Evolutionary conservation across 2,797 vertebrate genomes (phyloP).

Genomic region (Cryptoprocta ferox): DNA sequence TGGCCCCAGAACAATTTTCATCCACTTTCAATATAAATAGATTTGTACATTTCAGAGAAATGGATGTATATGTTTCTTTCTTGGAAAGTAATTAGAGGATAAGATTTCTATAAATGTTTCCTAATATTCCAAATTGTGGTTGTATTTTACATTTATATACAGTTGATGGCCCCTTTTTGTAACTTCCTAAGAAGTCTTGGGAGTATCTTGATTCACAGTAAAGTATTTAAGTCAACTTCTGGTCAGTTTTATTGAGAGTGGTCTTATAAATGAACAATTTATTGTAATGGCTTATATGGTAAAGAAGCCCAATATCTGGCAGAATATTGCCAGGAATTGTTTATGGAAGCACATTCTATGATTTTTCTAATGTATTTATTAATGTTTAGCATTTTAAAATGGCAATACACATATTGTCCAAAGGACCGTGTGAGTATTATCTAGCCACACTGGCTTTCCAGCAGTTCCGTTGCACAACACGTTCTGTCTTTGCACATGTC

Average conservation of each 20-base stretch:
- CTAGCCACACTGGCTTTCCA: background rate
- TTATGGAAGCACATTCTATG: background rate
- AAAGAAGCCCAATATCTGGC: background rate
- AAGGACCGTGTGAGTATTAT: background rate
- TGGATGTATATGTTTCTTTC: constrained; percentile 41
- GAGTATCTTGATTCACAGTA: constrained; percentile 31
- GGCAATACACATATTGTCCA: background rate
- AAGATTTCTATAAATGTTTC: constrained; percentile 66
- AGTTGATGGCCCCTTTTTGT: background rate
- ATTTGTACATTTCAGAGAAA: constrained; percentile 62
- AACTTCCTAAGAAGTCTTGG: background rate
- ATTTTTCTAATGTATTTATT: constrained; percentile 38
- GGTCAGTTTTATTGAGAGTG: constrained; percentile 27
- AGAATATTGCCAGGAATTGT: constrained; percentile 12
- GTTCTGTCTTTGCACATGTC: background rate
- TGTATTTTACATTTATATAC: constrained; percentile 31
- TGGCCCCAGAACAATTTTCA: constrained; percentile 31
- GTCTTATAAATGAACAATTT: constrained; percentile 62
- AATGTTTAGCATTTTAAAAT: constrained; percentile 8
- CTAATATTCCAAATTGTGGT: constrained; percentile 45
- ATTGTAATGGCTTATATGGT: constrained; percentile 10
- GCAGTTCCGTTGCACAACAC: background rate
- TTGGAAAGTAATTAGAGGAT: constrained; percentile 69
- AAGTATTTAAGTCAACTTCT: constrained; percentile 40
- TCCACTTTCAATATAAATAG: constrained; percentile 51